Evolutionary conservation across 2,888 invertebrate genomes (phyloP).

Genomic region (Timema cristinae): DNA sequence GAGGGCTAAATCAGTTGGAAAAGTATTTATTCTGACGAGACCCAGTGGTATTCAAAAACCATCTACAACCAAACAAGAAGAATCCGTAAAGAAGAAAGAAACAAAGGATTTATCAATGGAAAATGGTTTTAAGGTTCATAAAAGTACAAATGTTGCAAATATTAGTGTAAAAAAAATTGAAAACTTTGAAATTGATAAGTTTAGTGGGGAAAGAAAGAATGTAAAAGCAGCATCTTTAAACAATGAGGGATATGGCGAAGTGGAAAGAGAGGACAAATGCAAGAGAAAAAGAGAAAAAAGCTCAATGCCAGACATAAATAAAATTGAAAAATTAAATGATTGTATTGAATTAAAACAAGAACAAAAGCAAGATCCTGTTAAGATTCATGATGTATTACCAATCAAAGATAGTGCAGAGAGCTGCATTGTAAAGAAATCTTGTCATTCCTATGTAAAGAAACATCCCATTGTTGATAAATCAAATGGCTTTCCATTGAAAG

Average conservation of each 20-base stretch:
- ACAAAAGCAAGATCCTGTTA: constrained; percentile 26
- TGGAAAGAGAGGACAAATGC: constrained; percentile 19
- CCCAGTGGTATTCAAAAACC: not conserved
- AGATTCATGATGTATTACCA: constrained; percentile 22
- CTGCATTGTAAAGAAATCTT: constrained; percentile 11
- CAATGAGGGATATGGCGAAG: constrained; percentile 8
- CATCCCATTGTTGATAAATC: not conserved
- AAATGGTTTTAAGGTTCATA: not conserved
- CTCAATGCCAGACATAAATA: constrained; percentile 3
- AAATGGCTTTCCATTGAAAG: constrained; percentile 10
- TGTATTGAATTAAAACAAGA: constrained; percentile 22
- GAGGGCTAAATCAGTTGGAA: constrained; percentile 18
- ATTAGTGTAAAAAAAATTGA: constrained; percentile 5
- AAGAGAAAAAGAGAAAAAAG: constrained; percentile 23
- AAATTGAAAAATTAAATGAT: not conserved
- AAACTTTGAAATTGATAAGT: constrained; percentile 15
- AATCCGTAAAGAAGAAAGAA: constrained; percentile 6
- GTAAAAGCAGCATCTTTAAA: not conserved
- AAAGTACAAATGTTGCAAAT: not conserved
- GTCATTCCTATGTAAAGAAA: constrained; percentile 7
- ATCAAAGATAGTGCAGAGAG: constrained; percentile 17
- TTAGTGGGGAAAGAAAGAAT: constrained; percentile 16
- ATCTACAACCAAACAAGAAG: not conserved
- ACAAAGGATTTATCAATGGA: constrained; percentile 12
- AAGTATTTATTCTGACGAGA: not conserved